Evolutionary conservation across 2,888 invertebrate species (phyloP), one percentile per base, ranked within the genome.

Genomic region (Alcis repandata): DNA sequence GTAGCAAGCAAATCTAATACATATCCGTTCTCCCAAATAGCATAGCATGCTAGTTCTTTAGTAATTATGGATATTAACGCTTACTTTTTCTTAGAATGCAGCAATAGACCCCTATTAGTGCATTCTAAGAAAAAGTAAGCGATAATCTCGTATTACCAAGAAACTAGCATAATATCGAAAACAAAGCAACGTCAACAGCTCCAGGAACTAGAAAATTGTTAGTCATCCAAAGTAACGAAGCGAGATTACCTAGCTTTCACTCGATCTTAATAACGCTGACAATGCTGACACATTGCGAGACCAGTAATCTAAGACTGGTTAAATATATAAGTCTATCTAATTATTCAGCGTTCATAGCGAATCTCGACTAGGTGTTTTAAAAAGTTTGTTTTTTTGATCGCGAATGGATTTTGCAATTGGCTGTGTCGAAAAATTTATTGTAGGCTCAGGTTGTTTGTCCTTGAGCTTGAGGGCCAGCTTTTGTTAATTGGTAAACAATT

Each of bases 141-240:
- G 9, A 13, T n/a, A 36, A 56, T 13, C 15, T 59, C n/a, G 11
- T 17, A 59, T 40, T 15, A 4, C 2, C 8, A 53, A 41, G 45
- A 63, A 64, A 64, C 41, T 54, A 46, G 15, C 20, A 67, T 59
- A 59, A 65, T 66, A 69, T 56, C 61, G 48, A 67, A 68, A 69
- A 67, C 52, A 59, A 63, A 49, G 48, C 36, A 17, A 57, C 19
- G n/a, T 36, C 36, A 51, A 32, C 32, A 38, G 17, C 45, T 51
- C 40, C 32, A 46, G 48, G 58, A 58, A 48, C 63, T 61, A 46
- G 59, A 69, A 69, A 69, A 65, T 11, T 59, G 68, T 68, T 59
- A 66, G 73, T 73, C 73, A 73, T 69, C 57, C 32, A 27, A 68
- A 43, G 62, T 71, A 73, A 73, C 68, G 66, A 72, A 60, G 56